These are phyloP conservation scores for Lepidurus couesii DNA, from an alignment of 1,140 invertebrate species.

Conservation along the genomic window DNA sequence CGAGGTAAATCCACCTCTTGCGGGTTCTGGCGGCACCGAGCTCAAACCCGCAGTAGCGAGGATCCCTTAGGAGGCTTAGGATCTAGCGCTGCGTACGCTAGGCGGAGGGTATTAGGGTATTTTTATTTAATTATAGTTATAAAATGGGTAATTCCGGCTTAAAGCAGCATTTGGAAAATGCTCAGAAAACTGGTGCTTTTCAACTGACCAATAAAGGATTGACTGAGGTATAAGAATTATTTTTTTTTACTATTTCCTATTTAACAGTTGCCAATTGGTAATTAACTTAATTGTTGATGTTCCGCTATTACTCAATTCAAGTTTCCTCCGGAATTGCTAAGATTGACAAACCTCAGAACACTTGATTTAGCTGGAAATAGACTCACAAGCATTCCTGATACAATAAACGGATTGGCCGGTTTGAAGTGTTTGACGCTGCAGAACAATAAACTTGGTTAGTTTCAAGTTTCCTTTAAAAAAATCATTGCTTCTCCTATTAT, in stretches of 20 bases:
- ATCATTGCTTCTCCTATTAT: constrained; percentile 14
- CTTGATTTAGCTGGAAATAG: constrained; percentile 89
- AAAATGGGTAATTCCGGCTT: constrained; percentile 79
- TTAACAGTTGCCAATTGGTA: constrained; percentile 55
- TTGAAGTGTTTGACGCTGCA: constrained; percentile 76
- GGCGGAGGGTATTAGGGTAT: too few species aligned
- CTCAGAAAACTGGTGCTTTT: constrained; percentile 87
- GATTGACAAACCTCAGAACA: constrained; percentile 62
- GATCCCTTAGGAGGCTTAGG: too few species aligned
- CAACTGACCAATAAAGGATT: constrained; percentile 76
- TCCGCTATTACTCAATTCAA: constrained; percentile 37
- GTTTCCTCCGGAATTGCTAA: constrained; percentile 48
- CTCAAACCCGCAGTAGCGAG: too few species aligned
- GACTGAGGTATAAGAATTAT: constrained; percentile 49
- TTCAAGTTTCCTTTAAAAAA: constrained; percentile 40
- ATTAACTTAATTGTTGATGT: constrained; percentile 30
- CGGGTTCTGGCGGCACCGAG: too few species aligned
- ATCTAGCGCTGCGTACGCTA: too few species aligned
- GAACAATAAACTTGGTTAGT: constrained; percentile 49
- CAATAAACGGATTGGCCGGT: constrained; percentile 69
- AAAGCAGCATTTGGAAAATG: constrained; percentile 85
- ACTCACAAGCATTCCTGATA: constrained; percentile 65
- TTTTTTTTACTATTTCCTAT: constrained; percentile 14
- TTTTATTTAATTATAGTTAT: not conserved
- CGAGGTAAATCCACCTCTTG: too few species aligned